Evolutionary conservation across 2,113 vertebrate species (phyloP).

Genomic region (Hypomesus transpacificus): DNA sequence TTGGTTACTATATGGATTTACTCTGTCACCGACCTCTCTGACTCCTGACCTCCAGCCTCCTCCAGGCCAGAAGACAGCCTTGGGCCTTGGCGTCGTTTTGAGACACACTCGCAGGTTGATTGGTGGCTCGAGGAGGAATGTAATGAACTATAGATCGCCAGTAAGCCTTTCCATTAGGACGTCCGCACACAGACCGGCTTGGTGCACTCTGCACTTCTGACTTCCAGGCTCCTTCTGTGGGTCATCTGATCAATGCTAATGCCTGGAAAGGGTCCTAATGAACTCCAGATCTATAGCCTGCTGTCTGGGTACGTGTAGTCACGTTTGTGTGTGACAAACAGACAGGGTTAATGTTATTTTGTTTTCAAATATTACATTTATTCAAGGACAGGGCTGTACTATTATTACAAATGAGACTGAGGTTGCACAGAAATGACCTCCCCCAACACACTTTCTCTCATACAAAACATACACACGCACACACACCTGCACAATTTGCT

Average conservation of each 20-base stretch:
- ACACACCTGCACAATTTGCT: conserved; percentile 42
- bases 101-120: conserved; percentile 15
- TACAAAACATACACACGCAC: conserved; percentile 43
- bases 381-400: conserved; percentile 51
- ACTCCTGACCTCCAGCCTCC: conserved; percentile 32
- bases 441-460: conserved; percentile 34
- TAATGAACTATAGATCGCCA: conserved; percentile 49
- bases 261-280: conserved; percentile 60
- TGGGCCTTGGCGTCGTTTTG: no score
- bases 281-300: conserved; percentile 56
- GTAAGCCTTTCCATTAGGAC: conserved; percentile 21
- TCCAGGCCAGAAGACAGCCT: no score
- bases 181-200: conserved; percentile 35
- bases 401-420: conserved; percentile 68
- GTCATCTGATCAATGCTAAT: conserved; percentile 69
- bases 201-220: conserved; percentile 45
- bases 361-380: conserved; percentile 57
- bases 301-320: conserved; percentile 32
- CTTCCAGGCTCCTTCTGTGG: conserved; percentile 61
- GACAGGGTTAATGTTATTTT: conserved; percentile 51
- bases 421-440: conserved; percentile 63
- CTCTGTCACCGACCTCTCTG: conserved; percentile 20
- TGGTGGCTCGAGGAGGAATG: conserved; percentile 7
- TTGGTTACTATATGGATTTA: conserved; percentile 29
- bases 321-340: background rate